Percentiles rank a stretch among this genome's conserved stretches.
Evolutionary conservation across 2,888 invertebrate species (phyloP).

Genomic region (Yponomeuta sedellus): DNA sequence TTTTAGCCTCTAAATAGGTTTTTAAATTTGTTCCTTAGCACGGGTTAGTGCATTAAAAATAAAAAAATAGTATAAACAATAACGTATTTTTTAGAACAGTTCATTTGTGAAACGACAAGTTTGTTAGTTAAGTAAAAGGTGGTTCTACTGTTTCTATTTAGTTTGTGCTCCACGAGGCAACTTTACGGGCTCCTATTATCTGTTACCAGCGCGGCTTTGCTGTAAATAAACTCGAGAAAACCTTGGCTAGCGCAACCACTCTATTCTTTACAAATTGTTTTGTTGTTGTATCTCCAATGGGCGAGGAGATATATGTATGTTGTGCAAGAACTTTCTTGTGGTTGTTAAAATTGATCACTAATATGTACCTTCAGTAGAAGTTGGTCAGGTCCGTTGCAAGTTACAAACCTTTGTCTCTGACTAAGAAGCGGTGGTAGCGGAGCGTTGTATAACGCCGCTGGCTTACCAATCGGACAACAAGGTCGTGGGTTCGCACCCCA

Average conservation of each 20-base stretch:
- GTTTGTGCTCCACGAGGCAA: conserved; percentile 25
- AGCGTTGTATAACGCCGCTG: too few relatives aligned
- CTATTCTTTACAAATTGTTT: conserved; percentile 6
- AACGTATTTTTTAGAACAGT: too few relatives aligned
- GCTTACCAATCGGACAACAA: too few relatives aligned
- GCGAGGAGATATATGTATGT: background rate
- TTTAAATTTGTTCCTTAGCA: too few relatives aligned
- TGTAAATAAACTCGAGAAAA: conserved; percentile 58
- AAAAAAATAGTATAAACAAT: too few relatives aligned
- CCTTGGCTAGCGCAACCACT: conserved; percentile 21
- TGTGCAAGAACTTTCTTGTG: background rate
- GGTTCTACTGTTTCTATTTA: background rate
- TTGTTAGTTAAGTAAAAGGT: background rate
- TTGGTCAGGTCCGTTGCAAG: too few relatives aligned
- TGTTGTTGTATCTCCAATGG: background rate
- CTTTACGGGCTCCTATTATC: conserved; percentile 62
- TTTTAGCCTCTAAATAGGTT: too few relatives aligned
- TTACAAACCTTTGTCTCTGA: too few relatives aligned
- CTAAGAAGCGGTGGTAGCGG: too few relatives aligned
- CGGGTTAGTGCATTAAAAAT: too few relatives aligned
- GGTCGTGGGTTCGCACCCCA: too few relatives aligned
- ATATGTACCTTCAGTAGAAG: conserved; percentile 29
- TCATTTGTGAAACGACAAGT: too few relatives aligned
- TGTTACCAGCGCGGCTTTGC: conserved; percentile 51
- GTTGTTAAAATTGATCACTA: background rate